phyloP scores from a whole-genome alignment of 2,113 vertebrate genomes.

The Podocnemis expansa region DNA sequence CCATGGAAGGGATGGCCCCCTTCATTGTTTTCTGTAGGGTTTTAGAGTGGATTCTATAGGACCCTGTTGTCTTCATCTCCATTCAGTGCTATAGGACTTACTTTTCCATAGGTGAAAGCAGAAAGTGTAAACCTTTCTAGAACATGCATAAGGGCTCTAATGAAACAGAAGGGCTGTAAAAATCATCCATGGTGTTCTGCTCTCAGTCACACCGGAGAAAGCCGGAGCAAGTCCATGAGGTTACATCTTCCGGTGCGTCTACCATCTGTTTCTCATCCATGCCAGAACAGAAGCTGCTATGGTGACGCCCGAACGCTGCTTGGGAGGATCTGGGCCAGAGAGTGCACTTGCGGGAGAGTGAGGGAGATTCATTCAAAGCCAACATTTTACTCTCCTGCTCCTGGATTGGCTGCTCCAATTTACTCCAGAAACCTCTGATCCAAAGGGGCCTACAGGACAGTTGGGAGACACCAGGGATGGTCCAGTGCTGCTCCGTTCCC shows the following conservation, averaged over 20 bases:
- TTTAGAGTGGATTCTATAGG: neutral
- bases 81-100: neutral
- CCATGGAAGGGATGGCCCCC: neutral
- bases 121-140: neutral
- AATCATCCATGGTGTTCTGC: neutral
- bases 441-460: neutral
- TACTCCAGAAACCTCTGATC: neutral
- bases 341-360: neutral
- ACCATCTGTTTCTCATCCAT: neutral
- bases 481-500: neutral
- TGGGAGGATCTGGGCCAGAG: neutral
- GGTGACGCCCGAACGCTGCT: neutral
- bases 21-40: neutral
- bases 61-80: neutral
- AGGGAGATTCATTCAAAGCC: neutral
- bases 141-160: neutral
- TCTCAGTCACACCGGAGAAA: neutral
- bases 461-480: neutral
- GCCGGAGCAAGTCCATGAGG: too few relatives aligned
- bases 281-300: neutral
- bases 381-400: neutral
- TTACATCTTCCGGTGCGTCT: neutral
- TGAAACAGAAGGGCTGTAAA: neutral
- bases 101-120: neutral
- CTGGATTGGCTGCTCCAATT: neutral